Evolutionary conservation across 37 sponge, comb jelly and placozoan genomes (phyloP), one percentile per base, ranked within the genome.

Genomic region (Crambe crambe): DNA sequence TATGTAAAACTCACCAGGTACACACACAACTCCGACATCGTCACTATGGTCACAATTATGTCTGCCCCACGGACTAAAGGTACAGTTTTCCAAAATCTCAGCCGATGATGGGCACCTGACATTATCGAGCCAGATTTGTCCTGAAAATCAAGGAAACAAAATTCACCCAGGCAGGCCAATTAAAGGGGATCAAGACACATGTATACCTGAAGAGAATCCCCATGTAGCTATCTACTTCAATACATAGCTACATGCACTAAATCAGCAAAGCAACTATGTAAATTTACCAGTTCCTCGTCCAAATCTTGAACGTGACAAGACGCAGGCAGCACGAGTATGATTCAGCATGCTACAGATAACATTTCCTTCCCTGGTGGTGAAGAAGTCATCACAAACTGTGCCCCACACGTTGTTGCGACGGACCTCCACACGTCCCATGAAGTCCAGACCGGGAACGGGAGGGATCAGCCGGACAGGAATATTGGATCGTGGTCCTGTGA

Each of bases 11-110:
- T 31, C 3, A 65, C 82, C 74, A 73, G 82, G 73, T 10, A 0
- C 37, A 35, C 86, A 85, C 1, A 80, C 40, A 17, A 85, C 80
- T 36, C 67, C 73, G 23, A 78, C 80, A 70, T 85, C 86, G 17
- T 70, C 66, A 59, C 30, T 44, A n/a, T 85, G 86, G 0, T 30
- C 36, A 60, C 80, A 78, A 43, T 69, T 78, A 31, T 69, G 67
- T 10, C 41, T 69, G 1, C 85, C 85, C 85, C 85, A 84, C 3
- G 68, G 63, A 36, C 31, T 59, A 37, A 35, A 42, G 29, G n/a
- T 43, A 38, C 86, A 85, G 15, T 85, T 30, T 8, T 78, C 74
- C 15, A 85, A 12, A 26, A 63, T 35, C 44, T 73, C 74, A 43
- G 27, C 80, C 17, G 4, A 0, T 4, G 10, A 9, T 20, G 54